Percentiles rank a stretch among this genome's conserved stretches.
Conservation (phyloP, 2,113 vertebrate genomes). For the Brachyhypopomus occidentalis region DNA sequence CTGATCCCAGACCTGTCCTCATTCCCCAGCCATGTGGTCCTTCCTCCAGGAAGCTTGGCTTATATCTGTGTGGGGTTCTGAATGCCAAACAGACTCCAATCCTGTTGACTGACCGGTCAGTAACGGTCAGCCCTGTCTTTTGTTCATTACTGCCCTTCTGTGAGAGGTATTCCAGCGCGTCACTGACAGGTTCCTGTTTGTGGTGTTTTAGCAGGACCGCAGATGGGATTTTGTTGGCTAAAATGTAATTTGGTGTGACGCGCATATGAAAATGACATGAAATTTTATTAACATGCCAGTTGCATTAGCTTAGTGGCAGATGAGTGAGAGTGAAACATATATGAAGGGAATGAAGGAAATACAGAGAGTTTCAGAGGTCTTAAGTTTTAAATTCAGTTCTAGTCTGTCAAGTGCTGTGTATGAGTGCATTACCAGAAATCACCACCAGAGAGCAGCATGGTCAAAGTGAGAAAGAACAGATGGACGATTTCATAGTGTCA, state of each 20-base stretch:
- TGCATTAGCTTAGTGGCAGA: too few relatives aligned
- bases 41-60: not conserved
- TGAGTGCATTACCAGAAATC: not conserved
- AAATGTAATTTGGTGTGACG: too few relatives aligned
- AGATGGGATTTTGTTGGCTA: too few relatives aligned
- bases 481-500: not conserved
- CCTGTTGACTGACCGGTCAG: not conserved
- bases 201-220: not conserved
- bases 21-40: not conserved
- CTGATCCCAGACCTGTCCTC: not conserved
- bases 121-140: not conserved
- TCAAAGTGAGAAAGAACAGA: not conserved
- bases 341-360: too few relatives aligned
- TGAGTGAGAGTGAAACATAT: too few relatives aligned
- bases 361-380: too few relatives aligned
- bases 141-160: not conserved
- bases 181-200: too few relatives aligned
- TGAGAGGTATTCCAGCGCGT: not conserved
- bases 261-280: too few relatives aligned
- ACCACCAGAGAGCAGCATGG: slow-evolving; percentile 54
- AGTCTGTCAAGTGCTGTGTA: not conserved
- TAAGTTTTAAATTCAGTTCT: too few relatives aligned
- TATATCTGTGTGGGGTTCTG: not conserved
- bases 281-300: too few relatives aligned
- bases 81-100: not conserved